phyloP scores from a whole-genome alignment of 2,888 invertebrate species.

The Philhelius pedissequus region DNA sequence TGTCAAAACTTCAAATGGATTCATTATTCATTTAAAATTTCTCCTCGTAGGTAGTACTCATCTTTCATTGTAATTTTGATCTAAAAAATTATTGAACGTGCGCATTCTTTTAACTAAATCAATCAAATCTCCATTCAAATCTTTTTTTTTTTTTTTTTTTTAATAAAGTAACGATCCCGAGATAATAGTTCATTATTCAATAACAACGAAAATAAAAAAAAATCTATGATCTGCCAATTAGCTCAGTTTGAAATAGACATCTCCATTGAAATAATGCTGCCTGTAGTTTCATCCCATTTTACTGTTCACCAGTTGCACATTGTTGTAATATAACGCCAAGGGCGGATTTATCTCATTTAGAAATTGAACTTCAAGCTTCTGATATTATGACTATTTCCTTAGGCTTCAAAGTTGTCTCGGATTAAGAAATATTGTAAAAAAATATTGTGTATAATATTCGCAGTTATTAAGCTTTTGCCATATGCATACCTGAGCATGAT shows the following conservation, averaged over 20 bases:
- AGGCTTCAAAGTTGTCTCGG: too few relatives aligned
- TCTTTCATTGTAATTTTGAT: not conserved
- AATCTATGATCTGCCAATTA: slow-evolving; percentile 37
- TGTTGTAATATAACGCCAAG: not conserved
- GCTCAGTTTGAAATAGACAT: slow-evolving; percentile 35
- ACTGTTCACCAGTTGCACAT: not conserved
- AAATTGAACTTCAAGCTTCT: not conserved
- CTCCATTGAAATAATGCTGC: slow-evolving; percentile 16
- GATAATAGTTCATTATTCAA: slow-evolving; percentile 43
- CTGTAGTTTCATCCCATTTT: slow-evolving; percentile 25
- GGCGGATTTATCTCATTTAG: not conserved
- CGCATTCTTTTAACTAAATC: not conserved
- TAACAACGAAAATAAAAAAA: not conserved
- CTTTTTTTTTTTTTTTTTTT: not conserved
- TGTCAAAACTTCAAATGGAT: not conserved
- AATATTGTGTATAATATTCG: too few relatives aligned
- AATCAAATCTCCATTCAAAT: slow-evolving; percentile 17
- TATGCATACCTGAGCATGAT: too few relatives aligned
- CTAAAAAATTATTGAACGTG: not conserved
- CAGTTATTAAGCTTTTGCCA: too few relatives aligned
- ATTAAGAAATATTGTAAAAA: too few relatives aligned
- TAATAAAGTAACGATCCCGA: slow-evolving; percentile 44
- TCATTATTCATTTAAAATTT: not conserved
- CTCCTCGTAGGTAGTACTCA: not conserved
- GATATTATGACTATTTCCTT: too few relatives aligned